Evolutionary conservation across 2,888 invertebrate species (phyloP), one percentile per base, ranked within the genome.

Genomic region (Noctua janthina): DNA sequence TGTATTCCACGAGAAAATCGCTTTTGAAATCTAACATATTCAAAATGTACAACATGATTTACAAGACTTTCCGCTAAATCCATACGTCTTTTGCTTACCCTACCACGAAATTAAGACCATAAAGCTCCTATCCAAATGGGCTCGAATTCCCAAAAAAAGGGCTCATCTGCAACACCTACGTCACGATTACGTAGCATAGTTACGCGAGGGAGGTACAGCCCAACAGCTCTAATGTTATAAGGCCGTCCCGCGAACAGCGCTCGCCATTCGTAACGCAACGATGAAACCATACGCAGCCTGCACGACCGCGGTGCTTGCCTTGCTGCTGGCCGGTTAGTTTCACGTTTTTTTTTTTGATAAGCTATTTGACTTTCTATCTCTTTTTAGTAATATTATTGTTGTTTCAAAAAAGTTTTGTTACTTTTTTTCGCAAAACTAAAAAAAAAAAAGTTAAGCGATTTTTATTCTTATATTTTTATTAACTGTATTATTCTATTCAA

Each of bases 281-380:
- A 96, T 96, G 96, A 92, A 90, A 89, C 91, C 92, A 89, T 90
- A 91, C 92, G 93, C 93, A 90, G 92, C 93, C 84, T 91, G 93
- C 90, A 91, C 93, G 88, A 87, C 90, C 90, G 93, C 90, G 87
- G 91, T 93, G 92, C 91, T 95, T 85, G 94, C 93, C 83, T 88
- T 95, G 85, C 90, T 95, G 78, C 92, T 96, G 85, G 93, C 94
- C 93, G 96, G 96, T 96, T 91, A 93, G 94, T 94, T 91, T 81
- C 68, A 87, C 86, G 75, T 78, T 79, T 86, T n/a, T 74, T 79
- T 86, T 84, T 76, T 72, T 83, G 73, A 1, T 84, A 56, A 80
- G 71, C 71, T 82, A 72, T 62, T 78, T 80, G 56, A 66, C 11
- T 77, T 49, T 62, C 13, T 8, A 23, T n/a, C 20, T 51, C 49